Evolutionary conservation across 2,113 vertebrate genomes (phyloP), one percentile per base, ranked within the genome.

Genomic region (Trematomus loennbergii): DNA sequence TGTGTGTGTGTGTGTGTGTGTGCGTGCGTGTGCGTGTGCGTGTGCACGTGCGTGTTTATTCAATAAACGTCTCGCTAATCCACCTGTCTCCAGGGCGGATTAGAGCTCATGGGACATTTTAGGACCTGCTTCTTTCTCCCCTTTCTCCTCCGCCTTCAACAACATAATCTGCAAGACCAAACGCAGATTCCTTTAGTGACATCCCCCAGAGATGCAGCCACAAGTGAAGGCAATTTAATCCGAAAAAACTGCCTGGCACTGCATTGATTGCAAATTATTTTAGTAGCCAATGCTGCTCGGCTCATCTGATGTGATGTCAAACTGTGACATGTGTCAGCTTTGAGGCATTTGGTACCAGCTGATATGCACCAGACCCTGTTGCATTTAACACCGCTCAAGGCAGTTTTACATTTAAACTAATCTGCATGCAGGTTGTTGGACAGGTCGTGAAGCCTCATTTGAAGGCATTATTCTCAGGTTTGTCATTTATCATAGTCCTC

Each of bases 41-140:
- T 13, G 43, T n/a, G 50, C 2, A 20, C 4, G 22, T 11, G 54
- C 9, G 40, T 54, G 67, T 83, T 53, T 77, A 67, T 78, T 85
- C 68, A 81, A 29, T 80, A 63, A 75, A 43, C 25, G 63, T 53
- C 71, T 46, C 79, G 8, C 60, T 92, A 90, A 91, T 90, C 89
- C 85, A 89, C 85, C 87, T 88, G 83, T 84, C 83, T 77, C 77
- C 12, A 68, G 68, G 72, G 77, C 81, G 88, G 89, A 91, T 91
- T 90, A 91, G n/a, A 63, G 86, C 72, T n/a, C 13, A 25, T 50
- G 87, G 86, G 83, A 89, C 88, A 86, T 84, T 88, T 83, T 76
- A 12, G 78, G 43, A 66, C 57, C 40, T 17, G 13, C 4, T 75
- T 50, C 46, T 9, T 29, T 22, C 13, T 2, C 13, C 1, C 2